Conservation (phyloP, 1,140 invertebrate genomes). For the Octopus sinensis region DNA sequence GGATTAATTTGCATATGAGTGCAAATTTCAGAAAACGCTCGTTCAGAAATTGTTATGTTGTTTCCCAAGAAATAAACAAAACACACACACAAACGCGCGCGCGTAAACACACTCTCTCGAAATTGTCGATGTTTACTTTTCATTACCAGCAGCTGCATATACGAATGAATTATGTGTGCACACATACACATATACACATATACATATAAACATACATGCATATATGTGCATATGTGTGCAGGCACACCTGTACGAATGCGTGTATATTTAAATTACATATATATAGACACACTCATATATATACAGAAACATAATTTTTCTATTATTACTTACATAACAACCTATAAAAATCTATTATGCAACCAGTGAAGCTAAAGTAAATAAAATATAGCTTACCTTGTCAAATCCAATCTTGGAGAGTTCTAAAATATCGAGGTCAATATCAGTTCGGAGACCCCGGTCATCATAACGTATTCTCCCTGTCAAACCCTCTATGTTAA, state of each 20-base stretch:
- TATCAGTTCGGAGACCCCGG: constrained; percentile 81
- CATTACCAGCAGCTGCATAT: too few relatives aligned
- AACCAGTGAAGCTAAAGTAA: neutral
- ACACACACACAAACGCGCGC: too few relatives aligned
- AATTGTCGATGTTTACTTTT: too few relatives aligned
- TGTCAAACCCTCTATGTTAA: constrained; percentile 67
- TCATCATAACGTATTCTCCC: constrained; percentile 42
- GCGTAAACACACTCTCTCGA: too few relatives aligned
- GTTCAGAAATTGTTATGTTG: too few relatives aligned
- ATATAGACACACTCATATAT: neutral
- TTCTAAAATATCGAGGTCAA: constrained; percentile 87
- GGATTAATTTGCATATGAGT: too few relatives aligned
- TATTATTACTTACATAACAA: neutral
- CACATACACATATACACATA: neutral
- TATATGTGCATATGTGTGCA: neutral
- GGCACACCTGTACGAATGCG: neutral
- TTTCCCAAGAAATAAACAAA: too few relatives aligned
- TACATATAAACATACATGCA: neutral
- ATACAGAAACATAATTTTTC: neutral
- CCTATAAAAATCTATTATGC: neutral
- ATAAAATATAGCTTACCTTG: constrained; percentile 64
- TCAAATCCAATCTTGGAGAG: constrained; percentile 76
- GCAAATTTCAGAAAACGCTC: too few relatives aligned
- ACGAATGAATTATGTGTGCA: neutral
- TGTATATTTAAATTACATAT: neutral